Conservation (phyloP, 2,888 invertebrate species). For the Aricia artaxerxes region DNA sequence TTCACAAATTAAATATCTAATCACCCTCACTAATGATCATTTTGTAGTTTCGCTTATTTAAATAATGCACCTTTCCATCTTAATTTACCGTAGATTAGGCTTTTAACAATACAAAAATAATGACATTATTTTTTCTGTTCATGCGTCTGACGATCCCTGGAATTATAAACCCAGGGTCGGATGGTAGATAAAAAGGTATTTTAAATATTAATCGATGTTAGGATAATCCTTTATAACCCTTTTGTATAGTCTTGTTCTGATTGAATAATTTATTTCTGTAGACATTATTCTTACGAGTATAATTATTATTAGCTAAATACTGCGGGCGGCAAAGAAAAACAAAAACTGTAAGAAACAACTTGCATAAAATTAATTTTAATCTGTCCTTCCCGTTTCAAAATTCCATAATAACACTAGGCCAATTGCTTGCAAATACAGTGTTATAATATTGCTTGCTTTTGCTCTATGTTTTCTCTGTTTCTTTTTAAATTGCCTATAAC, state of each 20-base stretch:
- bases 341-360: background rate
- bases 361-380: too few relatives aligned
- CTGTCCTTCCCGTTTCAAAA: too few relatives aligned
- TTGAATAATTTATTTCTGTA: too few relatives aligned
- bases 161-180: conserved; percentile 21
- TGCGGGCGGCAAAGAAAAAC: too few relatives aligned
- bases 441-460: too few relatives aligned
- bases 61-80: background rate
- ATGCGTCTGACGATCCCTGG: background rate
- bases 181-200: conserved; percentile 30
- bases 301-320: too few relatives aligned
- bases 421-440: too few relatives aligned
- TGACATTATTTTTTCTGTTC: conserved; percentile 15
- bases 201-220: conserved; percentile 8
- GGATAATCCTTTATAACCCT: background rate
- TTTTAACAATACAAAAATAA: background rate
- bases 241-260: background rate
- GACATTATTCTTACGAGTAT: too few relatives aligned
- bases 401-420: too few relatives aligned
- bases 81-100: background rate
- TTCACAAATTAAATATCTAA: conserved; percentile 9
- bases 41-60: conserved; percentile 10
- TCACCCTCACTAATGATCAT: background rate
- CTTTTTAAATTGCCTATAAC: too few relatives aligned
- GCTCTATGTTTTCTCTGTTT: too few relatives aligned